phyloP scores from a whole-genome alignment of 2,888 invertebrate species.

The Baronia brevicornis region DNA sequence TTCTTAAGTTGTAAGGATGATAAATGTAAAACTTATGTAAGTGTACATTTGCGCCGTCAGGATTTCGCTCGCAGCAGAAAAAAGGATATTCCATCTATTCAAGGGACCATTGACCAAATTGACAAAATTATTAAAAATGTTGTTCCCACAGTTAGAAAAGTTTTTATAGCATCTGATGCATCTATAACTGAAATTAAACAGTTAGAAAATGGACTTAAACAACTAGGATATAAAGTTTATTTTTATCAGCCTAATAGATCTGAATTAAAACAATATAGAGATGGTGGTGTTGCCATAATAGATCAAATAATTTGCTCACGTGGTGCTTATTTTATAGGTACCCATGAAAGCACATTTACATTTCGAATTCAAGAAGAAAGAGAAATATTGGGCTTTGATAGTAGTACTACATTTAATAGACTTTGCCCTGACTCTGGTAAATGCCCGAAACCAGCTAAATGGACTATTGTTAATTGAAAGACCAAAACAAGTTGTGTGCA shows the following conservation, averaged over 20 bases:
- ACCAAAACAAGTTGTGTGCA: too few relatives aligned
- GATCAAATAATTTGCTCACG: conserved; percentile 97
- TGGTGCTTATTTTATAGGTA: conserved; percentile 91
- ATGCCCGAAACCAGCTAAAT: conserved; percentile 85
- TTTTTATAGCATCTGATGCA: conserved; percentile 93
- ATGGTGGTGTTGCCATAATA: conserved; percentile 93
- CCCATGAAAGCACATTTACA: conserved; percentile 96
- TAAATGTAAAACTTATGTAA: conserved; percentile 82
- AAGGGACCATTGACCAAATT: conserved; percentile 85
- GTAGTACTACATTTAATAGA: conserved; percentile 89
- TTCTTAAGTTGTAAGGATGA: conserved; percentile 37
- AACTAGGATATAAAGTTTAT: conserved; percentile 39
- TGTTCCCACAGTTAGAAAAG: conserved; percentile 39
- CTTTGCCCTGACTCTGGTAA: conserved; percentile 79
- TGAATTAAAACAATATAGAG: conserved; percentile 74
- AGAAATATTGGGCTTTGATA: conserved; percentile 92
- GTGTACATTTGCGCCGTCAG: conserved; percentile 89
- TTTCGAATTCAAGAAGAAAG: conserved; percentile 98
- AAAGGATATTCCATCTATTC: conserved; percentile 85
- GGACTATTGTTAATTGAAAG: conserved; percentile 80
- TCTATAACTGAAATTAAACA: conserved; percentile 69
- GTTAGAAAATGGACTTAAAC: conserved; percentile 56
- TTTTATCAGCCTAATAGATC: conserved; percentile 52
- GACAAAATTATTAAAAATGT: conserved; percentile 72
- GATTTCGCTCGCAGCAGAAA: conserved; percentile 89